Conservation (phyloP, 2,888 invertebrate species). For the Nemoura dubitans region DNA sequence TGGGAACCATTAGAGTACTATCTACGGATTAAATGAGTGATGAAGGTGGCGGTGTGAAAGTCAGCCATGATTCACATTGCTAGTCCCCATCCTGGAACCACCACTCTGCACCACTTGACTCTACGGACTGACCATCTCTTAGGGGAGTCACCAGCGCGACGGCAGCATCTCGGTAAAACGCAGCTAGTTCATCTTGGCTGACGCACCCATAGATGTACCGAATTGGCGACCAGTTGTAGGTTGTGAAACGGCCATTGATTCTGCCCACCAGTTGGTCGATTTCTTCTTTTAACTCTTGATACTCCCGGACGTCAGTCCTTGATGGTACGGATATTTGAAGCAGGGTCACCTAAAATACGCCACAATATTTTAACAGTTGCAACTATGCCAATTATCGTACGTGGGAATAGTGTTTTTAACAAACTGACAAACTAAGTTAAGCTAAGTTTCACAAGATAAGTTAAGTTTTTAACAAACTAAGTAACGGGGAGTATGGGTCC, state of each 20-base stretch:
- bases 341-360: constrained; percentile 64
- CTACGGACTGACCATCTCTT: constrained; percentile 75
- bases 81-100: too few species aligned
- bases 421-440: too few species aligned
- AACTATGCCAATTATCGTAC: too few species aligned
- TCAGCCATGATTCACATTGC: too few species aligned
- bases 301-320: constrained; percentile 88
- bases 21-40: too few species aligned
- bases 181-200: constrained; percentile 85
- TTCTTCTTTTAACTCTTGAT: constrained; percentile 88
- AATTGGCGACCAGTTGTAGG: constrained; percentile 92
- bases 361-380: not conserved
- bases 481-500: too few species aligned
- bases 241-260: constrained; percentile 89
- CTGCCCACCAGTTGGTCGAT: constrained; percentile 89
- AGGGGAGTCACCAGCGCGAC: constrained; percentile 89
- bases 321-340: constrained; percentile 90
- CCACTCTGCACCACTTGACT: too few species aligned
- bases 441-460: too few species aligned
- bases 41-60: too few species aligned
- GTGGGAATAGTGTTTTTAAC: too few species aligned
- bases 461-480: too few species aligned
- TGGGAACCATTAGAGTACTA: too few species aligned
- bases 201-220: constrained; percentile 89
- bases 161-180: constrained; percentile 86